Base-by-base conservation (phyloP, 1,140 invertebrate species). In the Plodia interpunctella region DNA sequence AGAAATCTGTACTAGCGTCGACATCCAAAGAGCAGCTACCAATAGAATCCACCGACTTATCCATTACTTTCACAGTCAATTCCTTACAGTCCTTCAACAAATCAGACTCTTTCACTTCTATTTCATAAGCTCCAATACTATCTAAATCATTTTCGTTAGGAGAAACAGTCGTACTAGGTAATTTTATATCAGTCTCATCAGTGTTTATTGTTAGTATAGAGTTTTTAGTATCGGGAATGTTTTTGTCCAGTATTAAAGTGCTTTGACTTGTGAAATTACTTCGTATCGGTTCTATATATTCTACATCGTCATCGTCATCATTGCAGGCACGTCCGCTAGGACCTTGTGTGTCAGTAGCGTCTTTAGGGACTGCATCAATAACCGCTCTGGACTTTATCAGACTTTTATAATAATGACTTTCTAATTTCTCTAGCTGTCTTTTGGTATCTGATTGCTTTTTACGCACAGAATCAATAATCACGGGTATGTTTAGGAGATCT, bases 1-100 rank as follows among this genome's bases (percentile, higher is more conserved):
- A 95, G 84, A 94, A 93, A 80, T 95, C 94, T 75, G 94, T 95
- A 65, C 93, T 94, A 32, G 93, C 93, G 76, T 96, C 94, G 79
- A 95, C 93, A 87, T 96, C 95, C 70, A 96, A 87, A 28, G 95
- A 96, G 90, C 95, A 96, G 83, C 94, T 94, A 62, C 95, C 95
- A 66, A 96, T 96, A 3, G 93, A 94, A 72, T 94, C 93, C 71
- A 93, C 91, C 11, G 93, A 94, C 70, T 92, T 91, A 86, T 94
- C 93, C 93, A 94, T 94, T 49, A 84, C 81, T 83, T 90, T 90
- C 5, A 90, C 88, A 15, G 84, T 78, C 53, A 90, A 72, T 49
- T 90, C 80, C 61, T 87, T 90, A 56, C 67, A 68, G 32, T 76
- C 75, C 62, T 84, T 89, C 6, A 83, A 66, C 35, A 90, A 66